phyloP scores from a whole-genome alignment of 1,140 invertebrate species.

The Sitobion miscanthi region DNA sequence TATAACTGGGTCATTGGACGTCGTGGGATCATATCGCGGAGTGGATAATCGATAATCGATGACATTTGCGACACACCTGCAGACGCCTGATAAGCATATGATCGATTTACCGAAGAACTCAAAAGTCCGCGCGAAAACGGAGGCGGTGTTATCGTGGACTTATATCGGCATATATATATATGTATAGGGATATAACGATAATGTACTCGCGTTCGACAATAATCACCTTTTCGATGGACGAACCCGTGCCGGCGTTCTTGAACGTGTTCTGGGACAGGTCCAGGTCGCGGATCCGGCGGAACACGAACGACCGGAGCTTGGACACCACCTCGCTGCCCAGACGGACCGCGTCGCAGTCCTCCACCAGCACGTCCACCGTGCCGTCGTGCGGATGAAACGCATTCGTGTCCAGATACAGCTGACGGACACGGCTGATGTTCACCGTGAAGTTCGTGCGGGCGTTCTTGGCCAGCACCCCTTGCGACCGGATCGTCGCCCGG shows the following conservation, averaged over 20 bases:
- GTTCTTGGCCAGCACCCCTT: background rate
- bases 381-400: background rate
- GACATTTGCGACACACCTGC: too few species aligned
- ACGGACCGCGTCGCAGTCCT: background rate
- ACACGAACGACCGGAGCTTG: conserved; percentile 15
- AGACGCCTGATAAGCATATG: too few species aligned
- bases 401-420: background rate
- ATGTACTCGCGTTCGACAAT: background rate
- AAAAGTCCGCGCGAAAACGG: too few species aligned
- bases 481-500: background rate
- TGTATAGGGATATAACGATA: too few species aligned
- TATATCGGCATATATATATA: too few species aligned
- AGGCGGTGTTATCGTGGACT: too few species aligned
- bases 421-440: background rate
- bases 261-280: background rate
- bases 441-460: background rate
- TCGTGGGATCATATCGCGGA: background rate
- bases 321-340: background rate
- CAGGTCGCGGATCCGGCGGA: background rate
- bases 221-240: background rate
- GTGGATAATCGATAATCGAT: too few species aligned
- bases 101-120: too few species aligned
- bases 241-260: background rate
- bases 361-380: background rate
- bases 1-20: too few species aligned